These are phyloP conservation scores for Myotis myotis DNA, from an alignment of 2,797 vertebrate species.

Conservation along the genomic window DNA sequence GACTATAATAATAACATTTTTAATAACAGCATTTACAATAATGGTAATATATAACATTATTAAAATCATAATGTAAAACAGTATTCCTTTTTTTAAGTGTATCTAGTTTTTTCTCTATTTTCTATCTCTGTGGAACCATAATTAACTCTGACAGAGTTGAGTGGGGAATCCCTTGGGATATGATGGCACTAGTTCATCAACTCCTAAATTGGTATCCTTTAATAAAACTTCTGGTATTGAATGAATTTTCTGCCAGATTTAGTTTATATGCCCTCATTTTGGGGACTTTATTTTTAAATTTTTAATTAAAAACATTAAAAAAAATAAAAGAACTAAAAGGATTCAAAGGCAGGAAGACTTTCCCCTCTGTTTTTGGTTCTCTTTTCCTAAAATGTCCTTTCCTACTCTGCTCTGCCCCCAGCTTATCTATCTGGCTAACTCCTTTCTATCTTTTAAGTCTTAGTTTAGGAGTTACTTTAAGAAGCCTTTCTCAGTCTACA, in stretches of 20 bases:
- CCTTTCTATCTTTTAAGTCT: background rate
- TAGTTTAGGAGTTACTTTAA: background rate
- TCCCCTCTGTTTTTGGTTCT: background rate
- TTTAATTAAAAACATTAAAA: background rate
- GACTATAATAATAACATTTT: background rate
- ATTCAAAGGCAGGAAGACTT: background rate
- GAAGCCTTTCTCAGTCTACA: background rate
- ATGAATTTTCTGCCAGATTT: background rate
- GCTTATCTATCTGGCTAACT: background rate
- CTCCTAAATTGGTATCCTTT: background rate
- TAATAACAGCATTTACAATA: background rate
- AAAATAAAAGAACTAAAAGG: background rate
- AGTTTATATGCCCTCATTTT: background rate
- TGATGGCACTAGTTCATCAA: background rate
- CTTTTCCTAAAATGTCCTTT: background rate
- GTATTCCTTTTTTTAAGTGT: background rate
- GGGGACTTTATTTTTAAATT: background rate
- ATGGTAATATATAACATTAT: background rate
- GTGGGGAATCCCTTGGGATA: background rate
- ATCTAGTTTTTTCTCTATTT: background rate
- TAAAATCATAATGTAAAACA: background rate
- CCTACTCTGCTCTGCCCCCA: background rate
- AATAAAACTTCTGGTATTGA: background rate
- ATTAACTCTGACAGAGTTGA: background rate
- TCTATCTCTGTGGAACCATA: background rate